Percentiles rank a stretch among this genome's conserved stretches.
These are phyloP conservation scores for Pipistrellus pipistrellus DNA, from an alignment of 2,797 vertebrate genomes.

Conservation along the genomic window DNA sequence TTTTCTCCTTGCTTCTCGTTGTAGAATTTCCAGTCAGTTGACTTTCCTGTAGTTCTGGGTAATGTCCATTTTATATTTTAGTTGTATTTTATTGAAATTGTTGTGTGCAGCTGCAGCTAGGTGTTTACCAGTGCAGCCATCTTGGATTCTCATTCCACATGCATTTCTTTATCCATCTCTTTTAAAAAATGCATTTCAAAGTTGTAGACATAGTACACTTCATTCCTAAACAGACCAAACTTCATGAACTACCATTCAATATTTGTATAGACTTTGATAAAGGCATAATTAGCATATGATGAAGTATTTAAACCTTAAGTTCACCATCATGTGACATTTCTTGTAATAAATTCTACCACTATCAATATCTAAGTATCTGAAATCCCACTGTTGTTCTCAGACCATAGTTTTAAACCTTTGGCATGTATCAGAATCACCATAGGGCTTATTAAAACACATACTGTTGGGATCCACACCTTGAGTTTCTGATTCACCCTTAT, in stretches of 20 bases:
- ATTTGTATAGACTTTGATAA: not conserved
- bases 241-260: constrained; percentile 16
- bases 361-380: not conserved
- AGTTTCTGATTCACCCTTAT: not conserved
- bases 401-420: not conserved
- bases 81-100: too few species aligned
- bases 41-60: too few species aligned
- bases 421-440: not conserved
- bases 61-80: too few species aligned
- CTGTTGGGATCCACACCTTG: not conserved
- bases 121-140: too few species aligned
- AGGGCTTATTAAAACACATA: constrained; percentile 20
- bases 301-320: not conserved
- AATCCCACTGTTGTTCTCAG: not conserved
- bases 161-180: not conserved
- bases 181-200: not conserved
- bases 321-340: not conserved
- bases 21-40: too few species aligned
- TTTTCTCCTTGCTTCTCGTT: too few species aligned
- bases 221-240: not conserved
- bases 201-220: not conserved
- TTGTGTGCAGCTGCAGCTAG: too few species aligned
- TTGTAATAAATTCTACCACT: not conserved
- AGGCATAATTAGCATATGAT: not conserved
- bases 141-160: not conserved